phyloP scores from a whole-genome alignment of 2,888 invertebrate species.

The Tetramorium bicarinatum region DNA sequence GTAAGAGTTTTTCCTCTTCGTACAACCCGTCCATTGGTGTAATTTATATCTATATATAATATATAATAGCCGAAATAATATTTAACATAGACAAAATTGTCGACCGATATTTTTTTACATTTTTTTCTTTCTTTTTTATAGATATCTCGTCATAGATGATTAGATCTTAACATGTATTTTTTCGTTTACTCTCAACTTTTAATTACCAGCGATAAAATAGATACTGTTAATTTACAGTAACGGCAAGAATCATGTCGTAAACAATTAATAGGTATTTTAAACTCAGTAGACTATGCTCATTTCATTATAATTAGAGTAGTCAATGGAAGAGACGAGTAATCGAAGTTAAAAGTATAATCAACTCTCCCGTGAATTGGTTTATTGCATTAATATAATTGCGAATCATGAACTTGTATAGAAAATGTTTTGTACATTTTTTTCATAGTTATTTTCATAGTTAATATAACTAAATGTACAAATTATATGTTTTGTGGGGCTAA shows the following conservation, averaged over 20 bases:
- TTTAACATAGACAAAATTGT: constrained; percentile 44
- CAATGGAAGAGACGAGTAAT: neutral
- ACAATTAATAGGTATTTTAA: constrained; percentile 58
- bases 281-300: constrained; percentile 40
- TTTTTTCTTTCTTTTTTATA: neutral
- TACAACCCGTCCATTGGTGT: constrained; percentile 76
- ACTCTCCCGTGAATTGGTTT: constrained; percentile 56
- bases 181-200: constrained; percentile 6
- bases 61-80: constrained; percentile 42
- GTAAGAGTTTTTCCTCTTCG: constrained; percentile 59
- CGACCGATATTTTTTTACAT: constrained; percentile 67
- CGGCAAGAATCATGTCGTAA: constrained; percentile 41
- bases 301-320: constrained; percentile 50
- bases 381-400: constrained; percentile 65
- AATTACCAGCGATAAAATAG: constrained; percentile 9
- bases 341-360: constrained; percentile 8
- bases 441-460: constrained; percentile 61
- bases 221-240: constrained; percentile 45
- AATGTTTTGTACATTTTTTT: constrained; percentile 79
- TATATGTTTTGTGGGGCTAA: constrained; percentile 72
- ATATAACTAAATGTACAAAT: constrained; percentile 84
- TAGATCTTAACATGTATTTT: neutral
- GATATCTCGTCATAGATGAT: neutral
- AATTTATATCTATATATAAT: constrained; percentile 67
- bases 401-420: constrained; percentile 77